Evolutionary conservation across 2,113 vertebrate species (phyloP).

Genomic region (Arvicanthis niloticus): DNA sequence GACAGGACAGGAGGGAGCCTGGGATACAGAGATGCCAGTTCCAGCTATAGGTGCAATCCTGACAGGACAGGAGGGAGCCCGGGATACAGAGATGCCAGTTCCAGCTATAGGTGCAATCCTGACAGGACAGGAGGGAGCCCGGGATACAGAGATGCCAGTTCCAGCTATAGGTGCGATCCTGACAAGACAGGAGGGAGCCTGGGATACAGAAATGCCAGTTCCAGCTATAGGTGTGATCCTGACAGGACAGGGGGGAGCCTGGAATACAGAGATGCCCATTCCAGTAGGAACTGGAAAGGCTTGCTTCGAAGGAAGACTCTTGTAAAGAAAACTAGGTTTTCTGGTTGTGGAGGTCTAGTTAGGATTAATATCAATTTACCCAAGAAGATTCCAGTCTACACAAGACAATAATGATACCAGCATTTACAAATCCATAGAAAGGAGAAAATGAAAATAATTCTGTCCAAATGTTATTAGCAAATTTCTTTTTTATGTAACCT

Average conservation of each 20-base stretch:
- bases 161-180: not conserved
- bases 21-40: not conserved
- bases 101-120: not conserved
- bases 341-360: not conserved
- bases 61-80: too few relatives aligned
- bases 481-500: not conserved
- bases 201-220: not conserved
- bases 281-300: too few relatives aligned
- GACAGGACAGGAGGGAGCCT: not conserved
- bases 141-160: too few relatives aligned
- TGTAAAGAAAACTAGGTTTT: not conserved
- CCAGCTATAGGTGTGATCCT: too few relatives aligned
- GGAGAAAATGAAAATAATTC: not conserved
- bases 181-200: not conserved
- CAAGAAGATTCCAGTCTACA: not conserved
- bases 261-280: not conserved
- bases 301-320: not conserved
- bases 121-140: not conserved
- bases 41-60: too few relatives aligned
- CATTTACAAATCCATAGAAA: not conserved
- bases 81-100: too few relatives aligned
- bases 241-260: too few relatives aligned
- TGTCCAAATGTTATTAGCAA: not conserved
- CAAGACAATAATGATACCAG: not conserved
- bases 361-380: not conserved